Evolutionary conservation across 1,140 invertebrate species (phyloP).

Genomic region (Sesamia nonagrioides): DNA sequence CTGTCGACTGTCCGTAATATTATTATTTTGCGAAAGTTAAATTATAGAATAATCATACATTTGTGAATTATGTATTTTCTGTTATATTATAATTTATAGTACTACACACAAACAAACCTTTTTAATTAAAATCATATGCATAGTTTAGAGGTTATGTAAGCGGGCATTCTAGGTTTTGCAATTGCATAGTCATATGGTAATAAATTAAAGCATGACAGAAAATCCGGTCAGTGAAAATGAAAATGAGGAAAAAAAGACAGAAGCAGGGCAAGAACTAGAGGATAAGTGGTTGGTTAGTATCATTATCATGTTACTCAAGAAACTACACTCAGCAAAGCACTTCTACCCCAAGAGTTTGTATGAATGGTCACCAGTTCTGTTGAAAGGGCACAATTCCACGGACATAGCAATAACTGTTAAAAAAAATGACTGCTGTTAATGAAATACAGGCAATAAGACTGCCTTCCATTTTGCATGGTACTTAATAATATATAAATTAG

Average conservation of each 20-base stretch:
- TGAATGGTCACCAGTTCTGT: too few species aligned
- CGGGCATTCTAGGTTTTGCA: background rate
- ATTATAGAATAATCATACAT: background rate
- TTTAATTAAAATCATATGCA: background rate
- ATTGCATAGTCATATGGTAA: slow-evolving; percentile 14
- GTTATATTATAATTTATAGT: background rate
- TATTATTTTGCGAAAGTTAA: too few species aligned
- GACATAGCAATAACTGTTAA: too few species aligned
- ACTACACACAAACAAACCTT: background rate
- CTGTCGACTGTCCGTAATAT: too few species aligned
- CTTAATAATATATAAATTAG: too few species aligned
- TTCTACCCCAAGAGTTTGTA: too few species aligned
- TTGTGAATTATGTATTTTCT: background rate
- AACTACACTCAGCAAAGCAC: background rate
- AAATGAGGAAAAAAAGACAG: background rate
- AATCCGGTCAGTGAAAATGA: slow-evolving; percentile 32
- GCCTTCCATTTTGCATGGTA: too few species aligned
- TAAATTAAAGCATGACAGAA: slow-evolving; percentile 47
- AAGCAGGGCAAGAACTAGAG: slow-evolving; percentile 45
- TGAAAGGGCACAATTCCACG: too few species aligned
- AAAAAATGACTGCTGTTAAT: too few species aligned
- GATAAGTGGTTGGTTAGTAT: slow-evolving; percentile 75
- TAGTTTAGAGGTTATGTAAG: slow-evolving; percentile 44
- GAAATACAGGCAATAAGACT: too few species aligned
- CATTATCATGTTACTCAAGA: background rate